Evolutionary conservation across 2,113 vertebrate genomes (phyloP), one percentile per base, ranked within the genome.

Genomic region (Austrofundulus limnaeus): DNA sequence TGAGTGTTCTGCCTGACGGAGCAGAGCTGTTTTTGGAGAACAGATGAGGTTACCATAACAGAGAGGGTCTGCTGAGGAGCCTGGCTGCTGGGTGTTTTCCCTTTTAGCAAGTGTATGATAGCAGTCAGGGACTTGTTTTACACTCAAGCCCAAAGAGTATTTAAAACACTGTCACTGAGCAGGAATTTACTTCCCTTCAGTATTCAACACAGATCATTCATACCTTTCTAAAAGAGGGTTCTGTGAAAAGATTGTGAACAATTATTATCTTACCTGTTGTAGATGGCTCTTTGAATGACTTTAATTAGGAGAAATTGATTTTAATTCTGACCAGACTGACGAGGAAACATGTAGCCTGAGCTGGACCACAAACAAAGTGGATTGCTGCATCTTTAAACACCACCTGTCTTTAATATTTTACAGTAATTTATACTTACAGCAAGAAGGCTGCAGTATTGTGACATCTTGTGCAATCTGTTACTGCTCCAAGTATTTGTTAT

Each of bases 1-100:
- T 61, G 63, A 78, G 70, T 43, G 72, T 49, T 80, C 61, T 62
- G 70, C 71, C 74, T 70, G 59, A 77, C 85, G 56, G 75, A 84
- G 74, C 66, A 25, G 60, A 56, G 31, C 70, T 87, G 88, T 90
- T 88, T 46, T 80, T 82, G 81, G 61, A 87, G 72, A 68, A 57
- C 67, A 62, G 50, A 64, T 51, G 84, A 85, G 73, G 84, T 90
- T 83, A 81, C 87, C 84, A 88, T 85, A 90, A 91, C 88, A 90
- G 61, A 83, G 63, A 58, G 51, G 42, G 65, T 41, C 69, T 49
- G 69, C 53, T 47, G 63, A 70, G 55, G 65, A 70, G 78, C 45
- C 58, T 49, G 59, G 55, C 7, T 16, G 37, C 71, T 62, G 53
- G 58, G 58, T 76, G 56, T 78, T 80, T 85, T 82, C 3, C 78